Conservation (phyloP, 2,888 invertebrate species). For the Drosophila austrosaltans region DNA sequence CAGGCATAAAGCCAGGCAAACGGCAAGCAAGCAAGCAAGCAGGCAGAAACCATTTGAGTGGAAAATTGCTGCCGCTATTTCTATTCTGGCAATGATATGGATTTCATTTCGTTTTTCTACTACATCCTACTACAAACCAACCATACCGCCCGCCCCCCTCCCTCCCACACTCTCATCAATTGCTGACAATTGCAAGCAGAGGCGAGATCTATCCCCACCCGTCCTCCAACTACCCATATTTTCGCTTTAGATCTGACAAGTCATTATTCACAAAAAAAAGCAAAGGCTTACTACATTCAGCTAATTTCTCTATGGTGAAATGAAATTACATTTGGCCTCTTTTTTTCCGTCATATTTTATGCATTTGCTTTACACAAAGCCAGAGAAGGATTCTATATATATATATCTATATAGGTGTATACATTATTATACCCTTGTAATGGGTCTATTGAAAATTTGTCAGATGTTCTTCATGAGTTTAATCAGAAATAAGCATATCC, state of each 20-base stretch:
- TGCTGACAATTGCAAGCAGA: slow-evolving; percentile 65
- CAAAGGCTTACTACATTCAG: slow-evolving; percentile 20
- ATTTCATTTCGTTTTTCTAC: slow-evolving; percentile 46
- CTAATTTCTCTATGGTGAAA: slow-evolving; percentile 43
- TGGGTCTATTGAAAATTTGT: too few species aligned
- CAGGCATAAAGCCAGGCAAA: slow-evolving; percentile 34
- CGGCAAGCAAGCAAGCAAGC: neutral
- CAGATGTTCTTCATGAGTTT: too few species aligned
- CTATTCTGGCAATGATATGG: slow-evolving; percentile 57
- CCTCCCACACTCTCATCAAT: slow-evolving; percentile 46
- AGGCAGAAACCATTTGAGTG: slow-evolving; percentile 58
- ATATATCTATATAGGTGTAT: neutral
- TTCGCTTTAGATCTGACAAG: slow-evolving; percentile 36
- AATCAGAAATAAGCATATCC: too few species aligned
- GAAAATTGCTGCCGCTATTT: slow-evolving; percentile 63
- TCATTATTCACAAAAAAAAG: slow-evolving; percentile 39
- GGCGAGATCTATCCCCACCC: neutral
- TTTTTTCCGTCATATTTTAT: slow-evolving; percentile 48
- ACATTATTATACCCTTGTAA: neutral
- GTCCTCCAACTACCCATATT: neutral
- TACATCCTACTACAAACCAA: neutral
- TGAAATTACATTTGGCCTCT: slow-evolving; percentile 27
- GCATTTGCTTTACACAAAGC: slow-evolving; percentile 49
- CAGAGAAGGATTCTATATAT: neutral
- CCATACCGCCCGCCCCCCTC: neutral